Conservation (phyloP, 2,113 vertebrate genomes). For the Pomatostomus ruficeps region DNA sequence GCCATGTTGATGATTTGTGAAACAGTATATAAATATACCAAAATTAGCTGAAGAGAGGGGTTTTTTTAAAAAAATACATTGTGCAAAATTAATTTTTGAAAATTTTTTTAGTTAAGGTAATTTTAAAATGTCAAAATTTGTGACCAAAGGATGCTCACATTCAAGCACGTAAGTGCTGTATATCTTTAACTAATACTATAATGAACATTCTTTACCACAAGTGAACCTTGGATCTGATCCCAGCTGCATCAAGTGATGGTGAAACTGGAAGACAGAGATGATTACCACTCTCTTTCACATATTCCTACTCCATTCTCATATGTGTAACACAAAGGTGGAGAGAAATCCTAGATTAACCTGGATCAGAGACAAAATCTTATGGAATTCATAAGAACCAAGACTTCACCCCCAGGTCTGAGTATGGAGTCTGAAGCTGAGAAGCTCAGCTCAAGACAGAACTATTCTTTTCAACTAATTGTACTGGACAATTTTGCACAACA, state of each 20-base stretch:
- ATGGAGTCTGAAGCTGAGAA: neutral
- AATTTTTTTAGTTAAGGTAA: fast-evolving
- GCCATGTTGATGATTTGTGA: neutral
- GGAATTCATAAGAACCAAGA: neutral
- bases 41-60: fast-evolving
- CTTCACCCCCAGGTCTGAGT: neutral
- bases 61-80: neutral
- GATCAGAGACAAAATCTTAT: neutral
- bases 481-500: neutral
- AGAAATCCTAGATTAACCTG: neutral
- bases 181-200: neutral
- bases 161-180: neutral
- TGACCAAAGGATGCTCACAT: neutral
- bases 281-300: too few species aligned
- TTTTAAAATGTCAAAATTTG: neutral
- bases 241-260: neutral
- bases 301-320: neutral
- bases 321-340: fast-evolving
- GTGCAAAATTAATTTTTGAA: neutral
- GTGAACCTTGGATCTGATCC: neutral
- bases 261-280: neutral
- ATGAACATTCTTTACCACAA: neutral
- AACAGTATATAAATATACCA: neutral
- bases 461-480: neutral
- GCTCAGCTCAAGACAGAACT: neutral